Evolutionary conservation across 2,888 invertebrate species (phyloP), one percentile per base, ranked within the genome.

Genomic region (Lasioglossum pauxillum): DNA sequence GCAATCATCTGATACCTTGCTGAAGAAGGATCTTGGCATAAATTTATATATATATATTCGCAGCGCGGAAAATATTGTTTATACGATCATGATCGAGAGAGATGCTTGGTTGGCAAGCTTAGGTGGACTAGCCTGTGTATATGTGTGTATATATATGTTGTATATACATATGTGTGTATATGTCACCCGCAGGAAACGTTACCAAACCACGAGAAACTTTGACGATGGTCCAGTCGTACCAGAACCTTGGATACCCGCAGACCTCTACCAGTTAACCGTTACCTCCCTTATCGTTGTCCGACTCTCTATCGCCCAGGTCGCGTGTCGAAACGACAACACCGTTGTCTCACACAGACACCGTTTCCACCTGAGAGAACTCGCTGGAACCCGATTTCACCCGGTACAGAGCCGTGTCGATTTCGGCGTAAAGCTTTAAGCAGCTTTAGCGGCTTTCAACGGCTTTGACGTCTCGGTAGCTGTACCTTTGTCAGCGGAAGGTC

Each of bases 251-350:
- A 35, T 74, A 74, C 19, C 35, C 74, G 74, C 74, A n/a, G 49
- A 74, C 35, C 57, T 75, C 57, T 75, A 84, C 31, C 46, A 35
- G 14, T 38, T 60, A 19, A 71, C 69, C 53, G 71, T 49, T 49
- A 64, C 38, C 69, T 35, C 69, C 78, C 79, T 60, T 75, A 60
- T 87, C 84, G 77, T 73, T 64, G 83, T 85, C 64, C 84, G 77
- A 83, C 82, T 89, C 84, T 86, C 87, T 89, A 87, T 86, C 89
- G 90, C 91, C 92, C 92, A 90, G 84, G 93, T 91, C 93, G 94
- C 94, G 94, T 94, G 57, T 94, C 93, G 93, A 92, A 92, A 92
- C 92, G 64, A 64, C 64, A 31, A 31, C 64, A 64, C 64, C 8
- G 64, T 44, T 14, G 31, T 64, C 64, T 64, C 64, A 64, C 64